Evolutionary conservation across 2,113 vertebrate genomes (phyloP), one percentile per base, ranked within the genome.

Genomic region (Neogale vison): DNA sequence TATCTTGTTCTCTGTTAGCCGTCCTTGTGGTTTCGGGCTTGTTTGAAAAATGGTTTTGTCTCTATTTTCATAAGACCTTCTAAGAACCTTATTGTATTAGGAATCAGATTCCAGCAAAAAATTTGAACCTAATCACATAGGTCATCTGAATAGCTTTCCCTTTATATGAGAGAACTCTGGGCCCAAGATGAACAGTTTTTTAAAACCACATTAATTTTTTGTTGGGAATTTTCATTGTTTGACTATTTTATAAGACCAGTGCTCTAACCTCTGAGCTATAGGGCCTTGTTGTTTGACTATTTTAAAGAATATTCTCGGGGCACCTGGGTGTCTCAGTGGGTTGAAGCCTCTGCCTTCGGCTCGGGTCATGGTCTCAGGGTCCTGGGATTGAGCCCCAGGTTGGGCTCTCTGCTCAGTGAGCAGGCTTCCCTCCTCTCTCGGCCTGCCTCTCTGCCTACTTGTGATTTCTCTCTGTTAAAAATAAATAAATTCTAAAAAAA

Each of bases 31-130:
- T 94, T 61, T 97, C 57, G 55, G 9, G 63, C 14, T 93, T 17
- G 12, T 14, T 8, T 88, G 63, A n/a, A 83, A 97, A 97, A 72
- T 34, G 50, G 17, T 74, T 96, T 52, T 47, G 84, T 34, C 57
- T 96, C 81, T 97, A 57, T 97, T 95, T 88, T 96, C 82, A 83
- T 45, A 47, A 55, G 7, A 45, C 29, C 45, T 34, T 95, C 92
- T 89, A 85, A 97, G 84, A 10, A 61, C 12, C 13, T 21, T 23
- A 36, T 87, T 85, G 59, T 82, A 45, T 80, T 45, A 31, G 72
- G 96, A 93, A 82, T 26, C 4, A 0, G 45, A 89, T 96, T 9
- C 21, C 84, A 55, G 23, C 39, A 15, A 45, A 29, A 26, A 24
- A 10, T 87, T 79, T n/a, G 4, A 69, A 4, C 24, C 8, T n/a